Evolutionary conservation across 1,140 invertebrate species (phyloP), one percentile per base, ranked within the genome.

Genomic region (Drosophila arawakana): DNA sequence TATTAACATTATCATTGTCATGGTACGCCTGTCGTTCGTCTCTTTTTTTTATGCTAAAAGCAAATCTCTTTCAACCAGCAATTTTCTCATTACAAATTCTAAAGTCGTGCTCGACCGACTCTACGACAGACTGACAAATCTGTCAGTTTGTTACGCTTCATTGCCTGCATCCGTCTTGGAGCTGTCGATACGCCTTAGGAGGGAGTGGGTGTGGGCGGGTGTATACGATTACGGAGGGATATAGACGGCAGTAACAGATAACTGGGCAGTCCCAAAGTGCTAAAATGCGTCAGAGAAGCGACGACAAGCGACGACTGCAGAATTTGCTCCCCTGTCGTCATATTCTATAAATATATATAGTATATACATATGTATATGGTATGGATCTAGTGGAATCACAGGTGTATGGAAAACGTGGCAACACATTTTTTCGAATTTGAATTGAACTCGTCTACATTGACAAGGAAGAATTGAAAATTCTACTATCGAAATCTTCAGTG

Each of bases 1-100:
- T 73, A 86, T 86, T 88, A 88, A 73, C 83, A 86, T 89, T 83
- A 76, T 49, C 41, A 88, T 80, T 78, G 76, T 77, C 79, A 81
- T 81, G 73, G 66, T 62, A 63, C 47, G 43, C 44, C 74, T 61
- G 78, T 77, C 62, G 68, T 55, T 44, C 44, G 65, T 43, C n/a
- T 52, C 21, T 62, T 63, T 52, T 50, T 61, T 58, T 76, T 60
- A 67, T 78, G 73, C 78, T 71, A 37, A 30, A 30, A 61, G 60
- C 60, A 47, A 68, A 59, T 59, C 44, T 59, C 44, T 30, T 60
- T 46, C 35, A 49, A 62, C 49, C 52, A 47, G 75, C 67, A 39
- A 75, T 60, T 62, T 55, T 15, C 66, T 76, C 70, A 82, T 80
- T 83, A 67, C 2, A 49, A 63, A 88, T 88, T 76, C 83, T 52